phyloP scores from a whole-genome alignment of 1,140 invertebrate genomes.

The Leptopilina boulardi region DNA sequence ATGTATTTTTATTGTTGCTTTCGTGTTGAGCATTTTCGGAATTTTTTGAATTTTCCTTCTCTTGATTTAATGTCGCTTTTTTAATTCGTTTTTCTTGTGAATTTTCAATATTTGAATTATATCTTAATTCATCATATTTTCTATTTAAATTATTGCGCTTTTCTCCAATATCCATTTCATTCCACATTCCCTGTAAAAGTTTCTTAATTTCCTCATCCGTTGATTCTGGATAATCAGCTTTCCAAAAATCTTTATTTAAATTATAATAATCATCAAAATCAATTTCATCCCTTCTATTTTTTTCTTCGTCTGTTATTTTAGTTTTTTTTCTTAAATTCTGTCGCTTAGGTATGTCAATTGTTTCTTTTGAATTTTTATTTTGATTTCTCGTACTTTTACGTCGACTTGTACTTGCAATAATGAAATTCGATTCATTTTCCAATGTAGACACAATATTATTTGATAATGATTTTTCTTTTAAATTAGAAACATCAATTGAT shows the following conservation, averaged over 20 bases:
- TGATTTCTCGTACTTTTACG: constrained; percentile 34
- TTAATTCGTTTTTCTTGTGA: not conserved
- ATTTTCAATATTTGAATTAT: not conserved
- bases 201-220: constrained; percentile 72
- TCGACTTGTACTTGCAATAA: constrained; percentile 39
- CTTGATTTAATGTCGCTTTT: not conserved
- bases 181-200: constrained; percentile 77
- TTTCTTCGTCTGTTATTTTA: constrained; percentile 56
- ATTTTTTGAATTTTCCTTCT: constrained; percentile 7
- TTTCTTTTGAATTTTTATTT: constrained; percentile 50
- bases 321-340: constrained; percentile 54
- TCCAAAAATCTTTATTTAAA: constrained; percentile 72
- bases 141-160: constrained; percentile 23
- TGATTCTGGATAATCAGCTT: constrained; percentile 75
- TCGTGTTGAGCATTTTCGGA: not conserved
- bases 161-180: constrained; percentile 67
- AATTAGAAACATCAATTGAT: constrained; percentile 24
- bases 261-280: constrained; percentile 73
- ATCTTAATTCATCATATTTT: constrained; percentile 1
- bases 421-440: constrained; percentile 36
- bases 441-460: not conserved
- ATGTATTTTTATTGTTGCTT: not conserved
- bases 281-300: constrained; percentile 42
- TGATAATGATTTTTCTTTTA: not conserved
- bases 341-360: not conserved